phyloP scores from a whole-genome alignment of 2,888 invertebrate genomes.

The Salpingus planirostris region DNA sequence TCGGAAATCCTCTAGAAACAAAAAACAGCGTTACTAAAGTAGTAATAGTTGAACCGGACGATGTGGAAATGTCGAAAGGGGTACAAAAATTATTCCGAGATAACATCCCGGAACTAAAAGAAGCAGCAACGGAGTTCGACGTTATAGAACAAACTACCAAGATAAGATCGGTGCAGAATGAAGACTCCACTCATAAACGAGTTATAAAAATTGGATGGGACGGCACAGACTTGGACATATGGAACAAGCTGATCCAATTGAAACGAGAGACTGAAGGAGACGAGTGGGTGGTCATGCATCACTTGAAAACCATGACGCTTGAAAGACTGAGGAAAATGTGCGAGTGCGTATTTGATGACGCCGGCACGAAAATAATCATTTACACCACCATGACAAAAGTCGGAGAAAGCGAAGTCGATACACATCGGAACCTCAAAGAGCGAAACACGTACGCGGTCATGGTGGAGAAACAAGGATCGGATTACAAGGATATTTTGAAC shows the following conservation, averaged over 20 bases:
- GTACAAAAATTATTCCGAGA: not conserved
- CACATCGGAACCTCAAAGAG: not conserved
- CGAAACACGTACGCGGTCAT: not conserved
- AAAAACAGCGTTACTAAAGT: not conserved
- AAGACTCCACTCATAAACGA: not conserved
- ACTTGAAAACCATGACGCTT: not conserved
- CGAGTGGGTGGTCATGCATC: not conserved
- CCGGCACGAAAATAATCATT: not conserved
- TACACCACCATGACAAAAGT: not conserved
- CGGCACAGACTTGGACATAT: not conserved
- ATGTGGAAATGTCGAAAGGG: not conserved
- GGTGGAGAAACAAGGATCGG: not conserved
- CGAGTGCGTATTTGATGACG: not conserved
- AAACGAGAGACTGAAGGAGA: not conserved
- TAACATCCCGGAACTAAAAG: not conserved
- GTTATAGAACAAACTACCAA: not conserved
- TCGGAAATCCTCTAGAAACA: not conserved
- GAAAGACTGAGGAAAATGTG: constrained; percentile 1
- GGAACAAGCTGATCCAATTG: not conserved
- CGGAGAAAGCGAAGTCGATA: too few species aligned
- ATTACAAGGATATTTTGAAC: constrained; percentile 1
- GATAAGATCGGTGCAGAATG: not conserved
- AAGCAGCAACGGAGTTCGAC: not conserved
- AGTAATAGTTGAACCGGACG: not conserved
- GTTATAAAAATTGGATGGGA: not conserved